phyloP scores from a whole-genome alignment of 2,113 vertebrate genomes.

The Mormyrus lacerda region DNA sequence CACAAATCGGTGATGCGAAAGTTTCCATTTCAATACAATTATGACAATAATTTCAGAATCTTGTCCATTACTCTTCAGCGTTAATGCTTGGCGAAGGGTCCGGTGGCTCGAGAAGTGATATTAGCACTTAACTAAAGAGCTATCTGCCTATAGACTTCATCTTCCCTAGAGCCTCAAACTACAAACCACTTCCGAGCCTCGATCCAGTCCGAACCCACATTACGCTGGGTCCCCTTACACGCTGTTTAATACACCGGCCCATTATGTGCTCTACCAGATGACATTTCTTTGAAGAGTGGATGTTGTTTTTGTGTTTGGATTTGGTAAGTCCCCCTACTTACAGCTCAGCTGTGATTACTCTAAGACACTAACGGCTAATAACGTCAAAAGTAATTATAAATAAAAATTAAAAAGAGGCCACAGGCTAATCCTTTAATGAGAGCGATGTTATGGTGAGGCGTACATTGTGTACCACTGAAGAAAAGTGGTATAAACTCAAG shows the following conservation, averaged over 20 bases:
- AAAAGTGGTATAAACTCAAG: neutral
- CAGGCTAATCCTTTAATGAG: constrained; percentile 2
- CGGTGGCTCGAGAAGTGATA: neutral
- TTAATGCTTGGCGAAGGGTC: neutral
- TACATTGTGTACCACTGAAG: neutral
- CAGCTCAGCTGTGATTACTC: neutral
- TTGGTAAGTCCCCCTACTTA: neutral
- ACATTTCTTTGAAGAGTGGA: neutral
- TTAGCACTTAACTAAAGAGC: neutral
- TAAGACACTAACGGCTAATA: neutral
- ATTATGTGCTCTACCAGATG: neutral
- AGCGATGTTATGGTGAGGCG: neutral
- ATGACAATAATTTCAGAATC: constrained; percentile 1
- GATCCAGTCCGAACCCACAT: neutral
- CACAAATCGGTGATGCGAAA: neutral
- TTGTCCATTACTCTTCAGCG: neutral
- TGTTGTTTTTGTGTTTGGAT: neutral
- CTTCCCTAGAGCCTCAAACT: neutral
- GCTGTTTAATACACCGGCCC: neutral
- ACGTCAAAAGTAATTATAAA: constrained; percentile 14
- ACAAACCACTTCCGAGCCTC: neutral
- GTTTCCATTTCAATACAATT: neutral
- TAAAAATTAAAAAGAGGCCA: neutral
- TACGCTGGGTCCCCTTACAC: neutral
- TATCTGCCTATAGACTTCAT: neutral